Conservation (phyloP, 2,888 invertebrate species). For the Oscheius myriophilus region DNA sequence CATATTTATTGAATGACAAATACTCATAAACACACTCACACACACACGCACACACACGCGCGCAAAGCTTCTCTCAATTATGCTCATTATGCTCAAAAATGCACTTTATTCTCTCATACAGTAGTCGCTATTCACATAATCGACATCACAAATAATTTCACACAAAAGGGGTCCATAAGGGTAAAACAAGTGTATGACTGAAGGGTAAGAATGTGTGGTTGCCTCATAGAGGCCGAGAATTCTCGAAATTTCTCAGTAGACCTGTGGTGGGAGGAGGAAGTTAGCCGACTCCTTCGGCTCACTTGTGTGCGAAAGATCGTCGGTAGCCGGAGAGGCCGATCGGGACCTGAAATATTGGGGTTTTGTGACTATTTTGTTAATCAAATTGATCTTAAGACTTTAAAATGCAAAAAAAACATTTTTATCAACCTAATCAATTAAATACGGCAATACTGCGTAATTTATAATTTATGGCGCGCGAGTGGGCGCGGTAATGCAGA, state of each 20-base stretch:
- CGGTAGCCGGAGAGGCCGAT: slow-evolving; percentile 31
- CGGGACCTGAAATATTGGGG: slow-evolving; percentile 18
- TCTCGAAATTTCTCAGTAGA: slow-evolving; percentile 40
- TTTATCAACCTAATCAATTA: too few relatives aligned
- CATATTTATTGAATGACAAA: too few relatives aligned
- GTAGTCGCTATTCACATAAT: not conserved
- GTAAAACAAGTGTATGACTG: not conserved
- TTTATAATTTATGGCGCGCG: too few relatives aligned
- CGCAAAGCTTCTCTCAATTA: too few relatives aligned
- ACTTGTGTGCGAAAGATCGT: slow-evolving; percentile 26
- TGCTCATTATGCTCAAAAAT: not conserved
- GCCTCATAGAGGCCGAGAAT: not conserved
- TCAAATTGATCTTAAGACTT: too few relatives aligned
- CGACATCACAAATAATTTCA: not conserved
- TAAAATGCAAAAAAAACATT: too few relatives aligned
- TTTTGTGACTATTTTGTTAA: not conserved
- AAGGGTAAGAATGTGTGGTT: not conserved
- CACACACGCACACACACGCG: too few relatives aligned
- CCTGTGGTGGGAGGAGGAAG: slow-evolving; percentile 47
- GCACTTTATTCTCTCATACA: not conserved
- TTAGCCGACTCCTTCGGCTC: slow-evolving; percentile 33
- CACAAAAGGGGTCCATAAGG: not conserved
- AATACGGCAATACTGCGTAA: too few relatives aligned
- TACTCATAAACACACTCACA: too few relatives aligned
- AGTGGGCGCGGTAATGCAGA: too few relatives aligned